Evolutionary conservation across 1,140 invertebrate genomes (phyloP).

Genomic region (Halictus rubicundus): DNA sequence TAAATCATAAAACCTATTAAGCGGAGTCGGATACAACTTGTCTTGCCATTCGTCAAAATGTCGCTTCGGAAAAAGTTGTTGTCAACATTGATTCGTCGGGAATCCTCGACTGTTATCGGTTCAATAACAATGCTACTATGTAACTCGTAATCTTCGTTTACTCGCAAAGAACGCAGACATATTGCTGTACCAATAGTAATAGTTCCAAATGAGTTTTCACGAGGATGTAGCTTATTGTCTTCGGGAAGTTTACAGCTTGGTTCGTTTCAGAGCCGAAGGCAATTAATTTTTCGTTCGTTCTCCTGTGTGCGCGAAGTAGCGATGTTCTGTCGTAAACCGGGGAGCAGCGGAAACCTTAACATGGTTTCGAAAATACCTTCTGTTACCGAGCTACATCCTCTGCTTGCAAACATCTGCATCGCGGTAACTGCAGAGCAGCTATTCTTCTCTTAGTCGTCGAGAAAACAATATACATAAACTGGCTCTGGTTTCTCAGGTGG

Average conservation of each 20-base stretch:
- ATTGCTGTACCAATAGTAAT: no score
- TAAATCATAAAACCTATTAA: no score
- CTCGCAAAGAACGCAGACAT: not conserved
- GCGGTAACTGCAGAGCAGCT: constrained; percentile 10
- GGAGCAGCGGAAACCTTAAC: not conserved
- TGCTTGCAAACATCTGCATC: constrained; percentile 19
- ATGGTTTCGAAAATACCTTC: constrained; percentile 4
- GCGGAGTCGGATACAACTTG: no score
- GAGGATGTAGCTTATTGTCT: not conserved
- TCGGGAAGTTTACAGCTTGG: not conserved
- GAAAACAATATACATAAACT: no score
- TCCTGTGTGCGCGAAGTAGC: not conserved
- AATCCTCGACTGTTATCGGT: no score
- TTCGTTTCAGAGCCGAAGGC: not conserved
- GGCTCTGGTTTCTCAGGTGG: not conserved
- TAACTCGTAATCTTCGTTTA: no score
- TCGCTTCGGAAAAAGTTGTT: no score
- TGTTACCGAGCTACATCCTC: constrained; percentile 7
- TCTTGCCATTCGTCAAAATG: no score
- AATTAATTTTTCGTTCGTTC: constrained; percentile 23
- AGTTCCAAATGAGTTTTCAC: not conserved
- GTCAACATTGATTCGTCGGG: no score
- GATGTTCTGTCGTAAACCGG: constrained; percentile 11
- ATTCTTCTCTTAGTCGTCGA: not conserved
- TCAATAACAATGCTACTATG: no score